A percentile compares a stretch with the other conserved stretches of the same genome.
Evolutionary conservation across 2,888 invertebrate genomes (phyloP).

Genomic region (Xestia rhomboidea): DNA sequence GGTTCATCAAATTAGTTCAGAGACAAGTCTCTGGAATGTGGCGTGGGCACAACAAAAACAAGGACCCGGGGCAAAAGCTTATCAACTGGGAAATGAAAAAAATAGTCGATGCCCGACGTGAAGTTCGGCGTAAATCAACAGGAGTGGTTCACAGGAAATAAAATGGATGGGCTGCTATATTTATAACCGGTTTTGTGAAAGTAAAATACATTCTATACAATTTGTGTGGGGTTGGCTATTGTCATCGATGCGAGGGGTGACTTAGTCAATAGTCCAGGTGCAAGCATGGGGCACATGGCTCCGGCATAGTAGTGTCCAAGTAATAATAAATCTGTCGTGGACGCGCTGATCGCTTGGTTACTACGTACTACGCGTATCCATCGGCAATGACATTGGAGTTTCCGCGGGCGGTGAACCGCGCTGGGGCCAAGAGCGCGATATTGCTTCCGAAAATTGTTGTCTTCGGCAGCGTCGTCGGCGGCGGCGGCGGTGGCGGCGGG

Average conservation of each 20-base stretch:
- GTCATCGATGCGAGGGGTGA: constrained; percentile 63
- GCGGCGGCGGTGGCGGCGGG: constrained; percentile 74
- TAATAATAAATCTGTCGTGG: constrained; percentile 56
- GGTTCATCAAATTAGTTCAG: neutral
- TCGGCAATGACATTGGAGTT: constrained; percentile 88
- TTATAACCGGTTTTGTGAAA: constrained; percentile 74
- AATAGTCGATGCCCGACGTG: constrained; percentile 62
- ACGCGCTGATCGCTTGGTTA: constrained; percentile 27
- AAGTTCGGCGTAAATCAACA: constrained; percentile 65
- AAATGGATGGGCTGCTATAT: constrained; percentile 73
- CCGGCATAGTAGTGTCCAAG: constrained; percentile 68
- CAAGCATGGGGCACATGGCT: constrained; percentile 78
- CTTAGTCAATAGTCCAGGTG: constrained; percentile 73
- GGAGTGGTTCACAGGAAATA: constrained; percentile 72
- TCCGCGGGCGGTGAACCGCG: constrained; percentile 69
- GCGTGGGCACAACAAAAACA: constrained; percentile 60
- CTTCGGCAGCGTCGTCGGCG: constrained; percentile 79
- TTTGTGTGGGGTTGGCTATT: constrained; percentile 52
- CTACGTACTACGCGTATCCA: constrained; percentile 69
- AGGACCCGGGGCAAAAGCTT: constrained; percentile 42
- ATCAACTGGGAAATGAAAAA: constrained; percentile 50
- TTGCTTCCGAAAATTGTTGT: constrained; percentile 83
- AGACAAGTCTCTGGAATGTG: constrained; percentile 23
- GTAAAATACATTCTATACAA: constrained; percentile 62
- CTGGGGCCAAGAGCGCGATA: constrained; percentile 82